Percentiles rank a stretch among this genome's conserved stretches.
Evolutionary conservation across 2,113 vertebrate species (phyloP).

Genomic region (Chaenocephalus aceratus): DNA sequence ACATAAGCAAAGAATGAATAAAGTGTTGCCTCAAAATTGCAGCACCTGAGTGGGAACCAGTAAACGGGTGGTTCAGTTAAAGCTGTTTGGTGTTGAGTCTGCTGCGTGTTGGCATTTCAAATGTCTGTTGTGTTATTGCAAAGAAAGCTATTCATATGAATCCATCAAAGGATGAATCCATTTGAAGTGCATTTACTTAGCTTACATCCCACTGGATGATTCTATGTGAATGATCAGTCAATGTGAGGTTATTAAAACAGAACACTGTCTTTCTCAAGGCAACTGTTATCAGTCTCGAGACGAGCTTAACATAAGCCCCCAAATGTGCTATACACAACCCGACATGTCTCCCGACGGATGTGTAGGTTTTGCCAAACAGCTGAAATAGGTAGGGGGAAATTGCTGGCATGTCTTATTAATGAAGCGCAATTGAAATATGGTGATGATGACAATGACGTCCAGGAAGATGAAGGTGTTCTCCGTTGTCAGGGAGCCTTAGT

Average conservation of each 20-base stretch:
- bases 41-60: neutral
- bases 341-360: constrained; percentile 39
- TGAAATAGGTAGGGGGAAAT: constrained; percentile 36
- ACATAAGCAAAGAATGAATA: constrained; percentile 45
- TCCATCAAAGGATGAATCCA: constrained; percentile 28
- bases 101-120: constrained; percentile 12
- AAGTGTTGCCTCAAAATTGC: constrained; percentile 28
- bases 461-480: constrained; percentile 68
- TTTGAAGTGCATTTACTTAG: constrained; percentile 6
- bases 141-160: constrained; percentile 13
- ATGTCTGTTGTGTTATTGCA: neutral
- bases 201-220: constrained; percentile 23
- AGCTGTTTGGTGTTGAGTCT: neutral
- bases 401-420: constrained; percentile 54
- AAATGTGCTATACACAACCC: constrained; percentile 19
- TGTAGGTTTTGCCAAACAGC: constrained; percentile 52
- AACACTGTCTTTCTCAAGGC: constrained; percentile 26
- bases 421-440: constrained; percentile 47
- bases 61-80: neutral
- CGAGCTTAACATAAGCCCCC: constrained; percentile 31
- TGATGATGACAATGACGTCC: constrained; percentile 60
- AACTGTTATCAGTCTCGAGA: constrained; percentile 33
- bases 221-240: constrained; percentile 40
- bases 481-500: constrained; percentile 72
- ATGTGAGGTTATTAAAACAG: constrained; percentile 38